A percentile compares a stretch with the other conserved stretches of the same genome.
These are phyloP conservation scores for Eupeodes latifasciatus DNA, from an alignment of 2,888 invertebrate species.

Conservation along the genomic window DNA sequence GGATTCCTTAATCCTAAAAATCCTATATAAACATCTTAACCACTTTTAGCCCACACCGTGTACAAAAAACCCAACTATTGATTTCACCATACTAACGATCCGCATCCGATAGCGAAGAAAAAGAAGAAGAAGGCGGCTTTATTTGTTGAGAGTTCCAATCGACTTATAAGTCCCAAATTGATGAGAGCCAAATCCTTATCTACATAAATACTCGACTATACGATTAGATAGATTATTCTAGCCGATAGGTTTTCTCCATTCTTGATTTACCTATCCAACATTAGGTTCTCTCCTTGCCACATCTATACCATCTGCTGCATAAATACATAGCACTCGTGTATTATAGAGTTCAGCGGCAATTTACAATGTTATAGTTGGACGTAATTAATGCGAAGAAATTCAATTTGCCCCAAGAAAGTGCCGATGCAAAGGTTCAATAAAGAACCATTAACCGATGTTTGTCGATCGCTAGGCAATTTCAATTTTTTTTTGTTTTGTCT, in stretches of 20 bases:
- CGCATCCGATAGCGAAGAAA: not conserved
- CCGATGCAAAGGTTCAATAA: slow-evolving; percentile 58
- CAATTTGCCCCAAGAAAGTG: slow-evolving; percentile 69
- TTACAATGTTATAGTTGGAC: slow-evolving; percentile 54
- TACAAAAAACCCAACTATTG: not conserved
- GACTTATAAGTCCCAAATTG: slow-evolving; percentile 62
- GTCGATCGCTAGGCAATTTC: slow-evolving; percentile 49
- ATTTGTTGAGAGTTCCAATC: slow-evolving; percentile 60
- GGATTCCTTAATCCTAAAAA: too few species aligned
- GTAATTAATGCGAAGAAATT: slow-evolving; percentile 74
- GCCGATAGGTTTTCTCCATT: slow-evolving; percentile 64
- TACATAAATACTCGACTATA: not conserved
- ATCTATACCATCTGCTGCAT: slow-evolving; percentile 7
- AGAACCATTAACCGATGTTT: slow-evolving; percentile 69
- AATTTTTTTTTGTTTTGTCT: not conserved
- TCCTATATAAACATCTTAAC: too few species aligned
- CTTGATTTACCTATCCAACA: slow-evolving; percentile 54
- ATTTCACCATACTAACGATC: slow-evolving; percentile 30
- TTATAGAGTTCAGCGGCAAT: not conserved
- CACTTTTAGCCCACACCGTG: slow-evolving; percentile 35
- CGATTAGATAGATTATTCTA: slow-evolving; percentile 58
- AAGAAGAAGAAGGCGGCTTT: slow-evolving; percentile 53
- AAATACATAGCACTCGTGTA: too few species aligned
- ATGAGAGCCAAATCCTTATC: slow-evolving; percentile 65
- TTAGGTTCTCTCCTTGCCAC: not conserved